Evolutionary conservation across 53 echinoderm and acorn worm genomes (phyloP).

Genomic region (Echinarachnius parma): DNA sequence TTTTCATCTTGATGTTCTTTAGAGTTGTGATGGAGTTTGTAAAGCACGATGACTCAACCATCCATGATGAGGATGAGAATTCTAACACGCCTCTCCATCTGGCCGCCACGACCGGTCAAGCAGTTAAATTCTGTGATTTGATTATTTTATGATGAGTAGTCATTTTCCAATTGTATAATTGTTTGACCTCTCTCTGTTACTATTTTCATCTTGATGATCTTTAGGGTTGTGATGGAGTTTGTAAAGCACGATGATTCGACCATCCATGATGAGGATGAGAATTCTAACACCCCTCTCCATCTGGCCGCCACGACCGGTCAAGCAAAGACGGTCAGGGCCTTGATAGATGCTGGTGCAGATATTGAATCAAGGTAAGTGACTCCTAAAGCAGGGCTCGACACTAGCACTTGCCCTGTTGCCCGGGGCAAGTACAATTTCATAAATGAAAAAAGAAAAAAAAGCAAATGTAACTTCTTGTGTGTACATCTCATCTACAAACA

Average conservation of each 20-base stretch:
- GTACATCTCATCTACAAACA: no score
- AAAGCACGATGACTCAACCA: conserved; percentile 60
- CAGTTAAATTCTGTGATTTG: no score
- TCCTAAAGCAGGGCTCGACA: no score
- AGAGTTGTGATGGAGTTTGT: conserved; percentile 86
- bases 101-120: conserved; percentile 76
- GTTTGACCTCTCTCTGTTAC: no score
- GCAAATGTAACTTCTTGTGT: no score
- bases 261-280: conserved; percentile 92
- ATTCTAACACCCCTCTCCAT: conserved; percentile 93
- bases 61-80: conserved; percentile 92
- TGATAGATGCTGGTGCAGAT: conserved; percentile 86
- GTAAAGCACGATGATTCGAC: conserved; percentile 69
- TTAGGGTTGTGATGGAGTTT: conserved; percentile 79
- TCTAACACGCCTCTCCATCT: conserved; percentile 94
- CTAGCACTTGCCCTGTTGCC: no score
- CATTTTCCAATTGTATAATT: no score
- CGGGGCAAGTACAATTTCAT: no score
- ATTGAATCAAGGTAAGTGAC: conserved; percentile 87
- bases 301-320: conserved; percentile 79
- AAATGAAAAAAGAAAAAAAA: no score
- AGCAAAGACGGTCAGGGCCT: conserved; percentile 62
- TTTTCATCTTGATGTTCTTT: no score
- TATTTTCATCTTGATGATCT: no score
- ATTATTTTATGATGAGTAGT: no score